Evolutionary conservation across 2,797 vertebrate species (phyloP).

Genomic region (Clarias pachynema): DNA sequence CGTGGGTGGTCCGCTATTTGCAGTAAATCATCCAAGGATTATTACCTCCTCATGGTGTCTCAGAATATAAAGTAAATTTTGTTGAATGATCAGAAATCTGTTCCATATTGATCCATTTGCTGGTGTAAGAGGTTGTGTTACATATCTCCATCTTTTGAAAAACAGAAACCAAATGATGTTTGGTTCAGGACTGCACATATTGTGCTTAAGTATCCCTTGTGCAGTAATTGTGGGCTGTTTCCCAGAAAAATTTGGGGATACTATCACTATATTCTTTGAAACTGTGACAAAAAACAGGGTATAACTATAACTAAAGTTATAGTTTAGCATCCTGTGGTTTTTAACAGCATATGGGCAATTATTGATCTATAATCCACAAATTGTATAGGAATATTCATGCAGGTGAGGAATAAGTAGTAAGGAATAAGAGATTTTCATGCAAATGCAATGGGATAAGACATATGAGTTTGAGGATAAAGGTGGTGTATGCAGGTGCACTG

Average conservation of each 20-base stretch:
- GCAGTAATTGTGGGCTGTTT: slow-evolving; percentile 15
- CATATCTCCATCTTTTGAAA: slow-evolving; percentile 29
- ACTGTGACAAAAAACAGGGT: not conserved
- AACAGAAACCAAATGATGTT: slow-evolving; percentile 16
- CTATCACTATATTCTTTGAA: not conserved
- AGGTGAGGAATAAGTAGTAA: too few species aligned
- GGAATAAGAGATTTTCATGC: too few species aligned
- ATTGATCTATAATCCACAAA: not conserved
- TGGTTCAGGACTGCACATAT: slow-evolving; percentile 4
- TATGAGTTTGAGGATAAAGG: too few species aligned
- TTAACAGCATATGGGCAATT: not conserved
- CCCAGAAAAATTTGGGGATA: not conserved
- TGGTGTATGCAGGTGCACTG: too few species aligned
- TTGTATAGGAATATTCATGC: not conserved
- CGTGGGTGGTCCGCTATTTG: slow-evolving; percentile 23
- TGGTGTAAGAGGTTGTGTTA: not conserved
- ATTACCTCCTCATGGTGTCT: slow-evolving; percentile 34
- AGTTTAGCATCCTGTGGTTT: not conserved
- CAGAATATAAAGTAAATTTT: not conserved
- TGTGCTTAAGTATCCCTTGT: not conserved
- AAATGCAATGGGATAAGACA: too few species aligned
- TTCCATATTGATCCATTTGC: slow-evolving; percentile 42
- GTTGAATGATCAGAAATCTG: slow-evolving; percentile 33
- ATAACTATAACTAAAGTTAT: not conserved
- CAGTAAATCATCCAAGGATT: slow-evolving; percentile 25